Evolutionary conservation across 2,888 invertebrate species (phyloP).

Genomic region (Trisateles emortualis): DNA sequence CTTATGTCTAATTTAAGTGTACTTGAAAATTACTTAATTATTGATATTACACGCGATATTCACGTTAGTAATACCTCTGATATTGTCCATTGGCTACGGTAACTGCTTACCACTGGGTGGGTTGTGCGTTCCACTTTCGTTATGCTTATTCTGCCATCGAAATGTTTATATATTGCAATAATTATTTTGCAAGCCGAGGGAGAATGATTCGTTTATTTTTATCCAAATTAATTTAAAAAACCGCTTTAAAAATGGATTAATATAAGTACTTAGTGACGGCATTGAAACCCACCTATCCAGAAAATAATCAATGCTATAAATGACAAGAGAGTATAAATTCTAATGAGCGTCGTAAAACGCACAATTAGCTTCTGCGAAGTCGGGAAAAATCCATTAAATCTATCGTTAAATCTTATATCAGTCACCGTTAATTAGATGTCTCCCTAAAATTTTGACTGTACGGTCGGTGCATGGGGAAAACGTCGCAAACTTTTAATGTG

Average conservation of each 20-base stretch:
- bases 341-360: conserved; percentile 52
- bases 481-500: too few species aligned
- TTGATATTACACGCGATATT: too few species aligned
- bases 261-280: neutral
- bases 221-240: neutral
- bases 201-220: too few species aligned
- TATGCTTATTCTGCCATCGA: too few species aligned
- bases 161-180: too few species aligned
- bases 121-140: too few species aligned
- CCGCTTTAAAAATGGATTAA: neutral
- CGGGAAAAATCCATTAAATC: conserved; percentile 55
- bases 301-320: conserved; percentile 44
- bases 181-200: too few species aligned
- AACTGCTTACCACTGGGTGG: too few species aligned
- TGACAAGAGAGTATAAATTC: conserved; percentile 41
- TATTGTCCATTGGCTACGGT: too few species aligned
- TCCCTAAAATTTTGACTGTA: conserved; percentile 27
- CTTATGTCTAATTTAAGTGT: too few species aligned
- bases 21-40: too few species aligned
- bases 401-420: conserved; percentile 59
- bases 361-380: conserved; percentile 53
- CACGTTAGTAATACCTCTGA: too few species aligned
- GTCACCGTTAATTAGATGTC: conserved; percentile 59
- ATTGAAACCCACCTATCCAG: conserved; percentile 14
- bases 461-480: neutral